phyloP scores from a whole-genome alignment of 2,888 invertebrate genomes.

The Morpho helenor region DNA sequence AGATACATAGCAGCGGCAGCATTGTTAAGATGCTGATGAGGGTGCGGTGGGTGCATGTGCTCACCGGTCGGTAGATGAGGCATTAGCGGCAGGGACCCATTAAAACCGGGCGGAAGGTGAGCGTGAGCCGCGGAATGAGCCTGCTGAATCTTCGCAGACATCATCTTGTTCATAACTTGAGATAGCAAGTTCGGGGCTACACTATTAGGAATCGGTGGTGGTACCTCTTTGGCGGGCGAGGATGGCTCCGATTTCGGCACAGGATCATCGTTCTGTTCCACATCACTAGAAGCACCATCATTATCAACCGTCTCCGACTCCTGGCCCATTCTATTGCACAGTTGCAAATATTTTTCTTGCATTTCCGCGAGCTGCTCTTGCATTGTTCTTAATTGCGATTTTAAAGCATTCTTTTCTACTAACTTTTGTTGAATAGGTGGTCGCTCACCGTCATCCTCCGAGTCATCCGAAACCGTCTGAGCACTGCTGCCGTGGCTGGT shows the following conservation, averaged over 20 bases:
- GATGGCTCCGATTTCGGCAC: conserved; percentile 79
- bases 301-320: conserved; percentile 87
- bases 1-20: conserved; percentile 86
- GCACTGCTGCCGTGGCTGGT: conserved; percentile 70
- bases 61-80: conserved; percentile 76
- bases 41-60: conserved; percentile 75
- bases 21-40: conserved; percentile 81
- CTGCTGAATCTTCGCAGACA: conserved; percentile 79
- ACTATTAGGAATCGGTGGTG: conserved; percentile 65
- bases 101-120: conserved; percentile 80
- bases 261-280: conserved; percentile 78
- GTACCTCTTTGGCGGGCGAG: conserved; percentile 74
- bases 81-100: conserved; percentile 77
- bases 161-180: conserved; percentile 83
- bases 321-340: conserved; percentile 91
- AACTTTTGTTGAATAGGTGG: conserved; percentile 90
- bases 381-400: conserved; percentile 91
- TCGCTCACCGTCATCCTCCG: conserved; percentile 87
- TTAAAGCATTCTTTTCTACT: conserved; percentile 91
- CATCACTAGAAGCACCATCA: conserved; percentile 86
- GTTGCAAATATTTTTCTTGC: conserved; percentile 93
- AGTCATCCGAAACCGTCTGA: conserved; percentile 81
- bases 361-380: conserved; percentile 94
- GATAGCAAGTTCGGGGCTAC: conserved; percentile 78
- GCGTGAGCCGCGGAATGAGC: conserved; percentile 73